Evolutionary conservation across 2,113 vertebrate genomes (phyloP).

Genomic region (Hepsetus odoe): DNA sequence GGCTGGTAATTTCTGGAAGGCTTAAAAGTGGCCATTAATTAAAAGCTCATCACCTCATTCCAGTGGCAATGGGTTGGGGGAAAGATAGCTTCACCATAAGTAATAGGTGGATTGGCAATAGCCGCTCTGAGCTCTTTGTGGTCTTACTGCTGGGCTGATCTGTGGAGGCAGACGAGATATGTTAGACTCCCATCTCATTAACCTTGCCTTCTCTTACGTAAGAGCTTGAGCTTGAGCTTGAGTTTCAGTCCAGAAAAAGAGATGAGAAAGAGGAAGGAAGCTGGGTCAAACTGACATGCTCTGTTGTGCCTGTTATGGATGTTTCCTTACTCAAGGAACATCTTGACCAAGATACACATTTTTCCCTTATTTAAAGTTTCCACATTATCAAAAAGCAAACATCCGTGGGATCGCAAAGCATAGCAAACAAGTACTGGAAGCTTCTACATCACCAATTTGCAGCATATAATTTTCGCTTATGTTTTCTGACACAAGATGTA

Average conservation of each 20-base stretch:
- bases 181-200: constrained; percentile 35
- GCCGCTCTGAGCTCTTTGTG: constrained; percentile 34
- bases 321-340: no score
- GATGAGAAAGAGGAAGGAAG: not conserved
- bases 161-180: constrained; percentile 5
- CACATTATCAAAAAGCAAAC: no score
- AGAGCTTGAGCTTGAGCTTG: constrained; percentile 26
- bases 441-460: no score
- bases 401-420: no score
- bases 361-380: no score
- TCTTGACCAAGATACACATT: no score
- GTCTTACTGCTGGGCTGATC: constrained; percentile 25
- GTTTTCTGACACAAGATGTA: no score
- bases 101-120: constrained; percentile 23
- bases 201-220: constrained; percentile 30
- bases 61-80: not conserved
- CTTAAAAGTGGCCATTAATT: constrained; percentile 44
- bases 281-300: not conserved
- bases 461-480: no score
- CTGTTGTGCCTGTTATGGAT: not conserved
- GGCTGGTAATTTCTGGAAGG: constrained; percentile 45
- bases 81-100: constrained; percentile 32
- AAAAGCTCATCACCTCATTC: constrained; percentile 44
- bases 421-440: no score
- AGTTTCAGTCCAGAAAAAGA: constrained; percentile 23